Conservation (phyloP, 2,797 vertebrate species). For the Macropus fuliginosus region DNA sequence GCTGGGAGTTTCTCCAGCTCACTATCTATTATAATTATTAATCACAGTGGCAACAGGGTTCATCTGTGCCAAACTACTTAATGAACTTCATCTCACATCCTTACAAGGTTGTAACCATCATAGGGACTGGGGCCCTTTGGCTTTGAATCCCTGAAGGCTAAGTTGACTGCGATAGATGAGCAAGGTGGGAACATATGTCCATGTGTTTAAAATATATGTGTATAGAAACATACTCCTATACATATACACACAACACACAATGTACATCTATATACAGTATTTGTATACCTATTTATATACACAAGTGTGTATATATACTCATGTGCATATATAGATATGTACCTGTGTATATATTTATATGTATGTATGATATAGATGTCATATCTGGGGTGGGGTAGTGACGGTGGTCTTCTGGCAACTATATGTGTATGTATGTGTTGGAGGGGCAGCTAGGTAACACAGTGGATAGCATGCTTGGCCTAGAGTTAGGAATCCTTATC, state of each 20-base stretch:
- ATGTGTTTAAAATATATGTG: not conserved
- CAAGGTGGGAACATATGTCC: not conserved
- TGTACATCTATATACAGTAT: not conserved
- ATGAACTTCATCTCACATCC: constrained; percentile 76
- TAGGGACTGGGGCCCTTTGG: constrained; percentile 45
- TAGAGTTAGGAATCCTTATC: not conserved
- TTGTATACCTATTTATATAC: not conserved
- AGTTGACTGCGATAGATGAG: constrained; percentile 51
- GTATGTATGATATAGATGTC: not conserved
- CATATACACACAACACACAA: not conserved
- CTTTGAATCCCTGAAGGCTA: constrained; percentile 59
- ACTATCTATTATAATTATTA: constrained; percentile 74
- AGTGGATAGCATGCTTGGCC: not conserved
- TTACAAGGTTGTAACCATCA: constrained; percentile 75
- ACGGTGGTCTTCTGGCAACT: not conserved
- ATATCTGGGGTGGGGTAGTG: not conserved
- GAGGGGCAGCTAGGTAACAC: not conserved
- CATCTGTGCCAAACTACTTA: constrained; percentile 61
- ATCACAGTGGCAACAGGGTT: constrained; percentile 72
- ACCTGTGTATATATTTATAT: not conserved
- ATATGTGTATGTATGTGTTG: not conserved
- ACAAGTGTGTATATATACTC: rapidly evolving
- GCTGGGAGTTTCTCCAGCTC: constrained; percentile 76
- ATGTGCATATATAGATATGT: not conserved
- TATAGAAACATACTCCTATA: not conserved